Conservation (phyloP, 2,888 invertebrate species). For the Diaphora mendica region DNA sequence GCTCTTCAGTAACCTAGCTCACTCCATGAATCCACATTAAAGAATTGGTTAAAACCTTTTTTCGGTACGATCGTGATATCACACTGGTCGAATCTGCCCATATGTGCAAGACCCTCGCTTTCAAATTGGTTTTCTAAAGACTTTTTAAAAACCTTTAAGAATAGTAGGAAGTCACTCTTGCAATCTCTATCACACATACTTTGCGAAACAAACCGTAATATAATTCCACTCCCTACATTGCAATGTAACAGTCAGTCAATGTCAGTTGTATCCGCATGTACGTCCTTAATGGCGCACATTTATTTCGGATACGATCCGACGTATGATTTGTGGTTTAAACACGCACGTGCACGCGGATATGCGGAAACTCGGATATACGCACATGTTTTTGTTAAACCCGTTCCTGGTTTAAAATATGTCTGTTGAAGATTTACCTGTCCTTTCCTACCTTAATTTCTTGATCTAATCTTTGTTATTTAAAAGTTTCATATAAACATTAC, state of each 20-base stretch:
- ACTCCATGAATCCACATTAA: no score
- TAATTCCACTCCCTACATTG: slow-evolving; percentile 19
- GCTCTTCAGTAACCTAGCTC: no score
- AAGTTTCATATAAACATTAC: no score
- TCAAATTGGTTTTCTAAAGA: no score
- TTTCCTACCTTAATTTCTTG: no score
- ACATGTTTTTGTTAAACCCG: slow-evolving; percentile 5
- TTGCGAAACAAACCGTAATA: slow-evolving; percentile 11
- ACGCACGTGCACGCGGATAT: slow-evolving; percentile 26
- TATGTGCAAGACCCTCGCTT: no score
- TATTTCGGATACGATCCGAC: slow-evolving; percentile 50
- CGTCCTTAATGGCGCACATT: slow-evolving; percentile 48
- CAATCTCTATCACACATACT: not conserved
- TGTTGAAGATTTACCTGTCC: slow-evolving; percentile 7
- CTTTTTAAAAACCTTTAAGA: no score
- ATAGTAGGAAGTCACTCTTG: no score
- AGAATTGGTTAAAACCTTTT: no score
- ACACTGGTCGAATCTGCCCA: no score
- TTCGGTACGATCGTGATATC: no score
- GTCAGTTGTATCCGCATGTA: slow-evolving; percentile 34
- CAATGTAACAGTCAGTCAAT: slow-evolving; percentile 19
- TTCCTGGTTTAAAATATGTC: slow-evolving; percentile 4
- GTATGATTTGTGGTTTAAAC: slow-evolving; percentile 53
- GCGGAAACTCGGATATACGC: slow-evolving; percentile 5
- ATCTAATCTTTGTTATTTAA: not conserved